A percentile compares a stretch with the other conserved stretches of the same genome.
These are phyloP conservation scores for Rhaphigaster nebulosa DNA, from an alignment of 2,888 invertebrate species.

Conservation along the genomic window DNA sequence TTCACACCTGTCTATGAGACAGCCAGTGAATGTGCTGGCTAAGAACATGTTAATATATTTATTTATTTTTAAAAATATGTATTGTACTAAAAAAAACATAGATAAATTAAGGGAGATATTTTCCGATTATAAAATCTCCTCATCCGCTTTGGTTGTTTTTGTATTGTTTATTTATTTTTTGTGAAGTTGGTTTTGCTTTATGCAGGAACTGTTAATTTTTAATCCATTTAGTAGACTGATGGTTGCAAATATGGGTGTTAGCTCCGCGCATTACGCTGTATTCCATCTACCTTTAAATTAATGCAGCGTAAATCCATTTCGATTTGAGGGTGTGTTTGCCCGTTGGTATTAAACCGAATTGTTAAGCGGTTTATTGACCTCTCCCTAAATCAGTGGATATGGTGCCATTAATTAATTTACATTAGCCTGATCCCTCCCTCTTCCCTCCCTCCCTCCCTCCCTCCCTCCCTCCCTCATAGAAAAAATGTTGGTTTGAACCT, in stretches of 20 bases:
- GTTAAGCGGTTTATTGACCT: constrained; percentile 28
- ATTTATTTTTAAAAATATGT: too few relatives aligned
- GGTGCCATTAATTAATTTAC: not conserved
- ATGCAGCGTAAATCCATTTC: not conserved
- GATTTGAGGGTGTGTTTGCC: not conserved
- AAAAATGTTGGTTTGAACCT: too few relatives aligned
- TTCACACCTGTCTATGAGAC: too few relatives aligned
- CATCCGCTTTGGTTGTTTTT: too few relatives aligned
- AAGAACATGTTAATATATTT: too few relatives aligned
- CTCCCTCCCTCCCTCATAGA: too few relatives aligned
- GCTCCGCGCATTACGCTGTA: not conserved
- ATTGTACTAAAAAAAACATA: too few relatives aligned
- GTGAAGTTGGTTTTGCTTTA: not conserved
- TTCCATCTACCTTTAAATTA: not conserved
- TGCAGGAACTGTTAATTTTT: not conserved
- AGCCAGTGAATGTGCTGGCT: too few relatives aligned
- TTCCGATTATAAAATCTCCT: too few relatives aligned
- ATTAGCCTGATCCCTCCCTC: not conserved
- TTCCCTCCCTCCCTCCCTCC: not conserved
- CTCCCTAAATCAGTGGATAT: not conserved
- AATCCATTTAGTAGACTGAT: not conserved
- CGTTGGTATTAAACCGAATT: not conserved
- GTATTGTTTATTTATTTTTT: too few relatives aligned
- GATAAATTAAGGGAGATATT: too few relatives aligned
- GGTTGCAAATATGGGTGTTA: not conserved